A percentile compares a stretch with the other conserved stretches of the same genome.
Conservation (phyloP, 1,140 invertebrate genomes). For the Drosophila kurseongensis region DNA sequence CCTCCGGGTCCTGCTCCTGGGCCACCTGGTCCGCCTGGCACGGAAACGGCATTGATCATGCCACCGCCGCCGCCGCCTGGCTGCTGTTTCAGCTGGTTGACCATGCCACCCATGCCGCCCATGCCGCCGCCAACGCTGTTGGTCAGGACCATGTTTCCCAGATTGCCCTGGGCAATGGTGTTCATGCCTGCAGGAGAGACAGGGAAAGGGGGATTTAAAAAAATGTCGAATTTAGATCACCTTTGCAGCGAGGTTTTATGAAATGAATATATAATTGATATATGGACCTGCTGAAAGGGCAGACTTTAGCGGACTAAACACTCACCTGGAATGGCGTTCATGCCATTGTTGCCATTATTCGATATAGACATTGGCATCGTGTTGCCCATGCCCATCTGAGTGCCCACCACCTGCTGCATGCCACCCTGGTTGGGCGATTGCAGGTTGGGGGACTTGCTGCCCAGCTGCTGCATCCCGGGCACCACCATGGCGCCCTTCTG, state of each 20-base stretch:
- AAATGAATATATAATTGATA: no score
- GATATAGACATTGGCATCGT: slow-evolving; percentile 88
- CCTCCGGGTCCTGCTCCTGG: slow-evolving; percentile 42
- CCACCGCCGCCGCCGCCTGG: slow-evolving; percentile 71
- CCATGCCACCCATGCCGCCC: slow-evolving; percentile 60
- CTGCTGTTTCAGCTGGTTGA: slow-evolving; percentile 84
- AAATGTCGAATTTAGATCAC: no score
- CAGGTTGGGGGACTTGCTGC: slow-evolving; percentile 92
- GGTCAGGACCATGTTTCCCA: slow-evolving; percentile 89
- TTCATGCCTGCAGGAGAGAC: slow-evolving; percentile 86
- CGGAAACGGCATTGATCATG: slow-evolving; percentile 85
- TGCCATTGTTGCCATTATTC: slow-evolving; percentile 87
- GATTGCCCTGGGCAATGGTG: slow-evolving; percentile 86
- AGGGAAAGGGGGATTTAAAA: background rate
- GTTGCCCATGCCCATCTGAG: slow-evolving; percentile 87
- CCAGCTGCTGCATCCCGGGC: slow-evolving; percentile 90
- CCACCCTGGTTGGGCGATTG: slow-evolving; percentile 91
- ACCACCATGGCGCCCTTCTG: slow-evolving; percentile 89
- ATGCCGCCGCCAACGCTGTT: slow-evolving; percentile 88
- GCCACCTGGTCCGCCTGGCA: slow-evolving; percentile 33
- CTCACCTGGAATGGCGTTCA: slow-evolving; percentile 89
- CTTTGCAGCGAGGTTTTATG: background rate
- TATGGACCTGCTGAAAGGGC: background rate
- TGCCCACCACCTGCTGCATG: slow-evolving; percentile 81
- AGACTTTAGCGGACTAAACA: background rate